phyloP scores from a whole-genome alignment of 53 echinoderm and acorn worm genomes.

The Mesocentrotus franciscanus region DNA sequence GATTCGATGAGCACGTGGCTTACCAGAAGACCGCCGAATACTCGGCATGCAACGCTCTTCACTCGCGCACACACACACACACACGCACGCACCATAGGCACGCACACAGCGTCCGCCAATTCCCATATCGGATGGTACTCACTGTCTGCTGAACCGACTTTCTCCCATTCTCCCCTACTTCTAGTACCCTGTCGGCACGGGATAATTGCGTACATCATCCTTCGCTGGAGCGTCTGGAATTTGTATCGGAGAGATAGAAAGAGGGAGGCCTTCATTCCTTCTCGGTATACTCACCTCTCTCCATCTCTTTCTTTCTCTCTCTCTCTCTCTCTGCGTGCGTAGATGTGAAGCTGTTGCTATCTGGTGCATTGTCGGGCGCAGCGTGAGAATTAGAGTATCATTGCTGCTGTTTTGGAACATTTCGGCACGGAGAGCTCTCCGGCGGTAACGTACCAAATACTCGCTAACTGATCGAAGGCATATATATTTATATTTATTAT shows the following conservation, averaged over 20 bases:
- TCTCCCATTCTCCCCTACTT: neutral
- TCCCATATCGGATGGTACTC: neutral
- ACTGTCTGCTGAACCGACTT: neutral
- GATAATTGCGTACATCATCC: constrained; percentile 37
- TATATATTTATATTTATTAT: neutral
- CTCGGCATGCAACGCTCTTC: neutral
- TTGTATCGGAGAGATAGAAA: constrained; percentile 1
- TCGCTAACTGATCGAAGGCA: neutral
- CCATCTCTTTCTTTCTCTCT: neutral
- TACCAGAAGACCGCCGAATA: neutral
- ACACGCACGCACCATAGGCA: neutral
- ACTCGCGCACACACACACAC: neutral
- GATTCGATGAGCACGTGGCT: constrained; percentile 29
- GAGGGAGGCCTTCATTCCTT: neutral
- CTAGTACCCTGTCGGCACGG: constrained; percentile 1
- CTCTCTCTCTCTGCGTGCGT: neutral
- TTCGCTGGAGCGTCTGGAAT: constrained; percentile 12
- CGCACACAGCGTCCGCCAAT: neutral
- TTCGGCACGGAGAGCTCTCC: neutral
- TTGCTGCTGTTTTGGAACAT: neutral
- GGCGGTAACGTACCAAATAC: neutral
- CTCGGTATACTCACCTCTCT: neutral
- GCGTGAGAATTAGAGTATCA: neutral
- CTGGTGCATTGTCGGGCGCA: neutral
- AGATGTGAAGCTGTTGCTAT: constrained; percentile 26